These are phyloP conservation scores for Cosmia pyralina DNA, from an alignment of 2,888 invertebrate species.

Conservation along the genomic window DNA sequence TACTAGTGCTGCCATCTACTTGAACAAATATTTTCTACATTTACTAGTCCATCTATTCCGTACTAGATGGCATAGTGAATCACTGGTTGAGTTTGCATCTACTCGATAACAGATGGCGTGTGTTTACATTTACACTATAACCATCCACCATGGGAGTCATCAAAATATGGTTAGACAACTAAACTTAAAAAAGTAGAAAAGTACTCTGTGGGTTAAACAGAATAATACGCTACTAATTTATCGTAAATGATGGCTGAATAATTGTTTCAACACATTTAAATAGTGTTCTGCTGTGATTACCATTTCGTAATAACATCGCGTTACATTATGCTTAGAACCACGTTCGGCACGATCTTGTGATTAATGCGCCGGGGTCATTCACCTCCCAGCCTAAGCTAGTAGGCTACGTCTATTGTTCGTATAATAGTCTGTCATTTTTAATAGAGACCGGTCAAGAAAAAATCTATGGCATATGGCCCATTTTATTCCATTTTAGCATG, in stretches of 20 bases:
- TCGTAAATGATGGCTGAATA: neutral
- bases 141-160: neutral
- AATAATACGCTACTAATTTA: neutral
- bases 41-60: slow-evolving; percentile 26
- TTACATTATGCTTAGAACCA: neutral
- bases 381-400: neutral
- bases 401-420: neutral
- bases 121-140: neutral
- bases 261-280: neutral
- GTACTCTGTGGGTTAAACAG: too few species aligned
- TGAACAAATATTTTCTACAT: neutral
- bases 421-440: too few species aligned
- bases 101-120: slow-evolving; percentile 65
- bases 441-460: neutral
- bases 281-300: too few species aligned
- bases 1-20: slow-evolving; percentile 46
- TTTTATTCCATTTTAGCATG: neutral
- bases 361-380: neutral
- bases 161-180: neutral
- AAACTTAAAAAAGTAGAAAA: too few species aligned
- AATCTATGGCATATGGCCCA: neutral
- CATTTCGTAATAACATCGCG: neutral
- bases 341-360: neutral
- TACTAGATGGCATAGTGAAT: slow-evolving; percentile 41
- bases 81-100: slow-evolving; percentile 10